Evolutionary conservation across 2,113 vertebrate genomes (phyloP).

Genomic region (Dipodomys merriami): DNA sequence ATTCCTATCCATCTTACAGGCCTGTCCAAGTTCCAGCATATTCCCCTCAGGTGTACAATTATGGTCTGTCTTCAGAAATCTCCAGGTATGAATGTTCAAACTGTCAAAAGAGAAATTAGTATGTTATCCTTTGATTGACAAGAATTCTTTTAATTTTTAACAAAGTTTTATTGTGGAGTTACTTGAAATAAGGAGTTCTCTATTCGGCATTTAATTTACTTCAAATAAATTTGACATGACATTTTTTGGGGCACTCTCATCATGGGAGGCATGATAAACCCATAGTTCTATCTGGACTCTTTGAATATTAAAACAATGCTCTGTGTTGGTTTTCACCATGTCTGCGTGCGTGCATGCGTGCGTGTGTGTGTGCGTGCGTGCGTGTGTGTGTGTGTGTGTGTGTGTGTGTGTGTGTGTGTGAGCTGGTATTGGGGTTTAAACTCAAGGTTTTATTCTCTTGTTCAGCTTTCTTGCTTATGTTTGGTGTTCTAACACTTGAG

Average conservation of each 20-base stretch:
- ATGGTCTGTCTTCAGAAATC: neutral
- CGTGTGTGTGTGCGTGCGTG: too few species aligned
- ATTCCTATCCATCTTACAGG: neutral
- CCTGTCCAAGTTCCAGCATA: neutral
- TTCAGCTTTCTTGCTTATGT: too few species aligned
- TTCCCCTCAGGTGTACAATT: neutral
- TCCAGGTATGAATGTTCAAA: neutral
- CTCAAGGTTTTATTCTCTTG: too few species aligned
- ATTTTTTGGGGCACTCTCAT: slow-evolving; percentile 15
- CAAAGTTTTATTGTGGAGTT: slow-evolving; percentile 51
- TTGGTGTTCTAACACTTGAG: too few species aligned
- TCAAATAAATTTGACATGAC: slow-evolving; percentile 31
- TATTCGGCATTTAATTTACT: slow-evolving; percentile 53
- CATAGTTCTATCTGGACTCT: neutral
- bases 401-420: too few species aligned
- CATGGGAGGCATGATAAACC: neutral
- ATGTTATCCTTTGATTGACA: slow-evolving; percentile 57
- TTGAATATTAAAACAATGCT: neutral
- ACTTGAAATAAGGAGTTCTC: slow-evolving; percentile 50
- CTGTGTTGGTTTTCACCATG: neutral
- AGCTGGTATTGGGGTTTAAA: too few species aligned
- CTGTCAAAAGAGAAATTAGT: slow-evolving; percentile 50
- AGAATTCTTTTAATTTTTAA: slow-evolving; percentile 59
- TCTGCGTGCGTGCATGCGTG: too few species aligned
- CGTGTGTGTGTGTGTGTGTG: too few species aligned